Percentiles rank a stretch among this genome's conserved stretches.
Evolutionary conservation across 2,797 vertebrate genomes (phyloP).

Genomic region (Distichodus sexfasciatus): DNA sequence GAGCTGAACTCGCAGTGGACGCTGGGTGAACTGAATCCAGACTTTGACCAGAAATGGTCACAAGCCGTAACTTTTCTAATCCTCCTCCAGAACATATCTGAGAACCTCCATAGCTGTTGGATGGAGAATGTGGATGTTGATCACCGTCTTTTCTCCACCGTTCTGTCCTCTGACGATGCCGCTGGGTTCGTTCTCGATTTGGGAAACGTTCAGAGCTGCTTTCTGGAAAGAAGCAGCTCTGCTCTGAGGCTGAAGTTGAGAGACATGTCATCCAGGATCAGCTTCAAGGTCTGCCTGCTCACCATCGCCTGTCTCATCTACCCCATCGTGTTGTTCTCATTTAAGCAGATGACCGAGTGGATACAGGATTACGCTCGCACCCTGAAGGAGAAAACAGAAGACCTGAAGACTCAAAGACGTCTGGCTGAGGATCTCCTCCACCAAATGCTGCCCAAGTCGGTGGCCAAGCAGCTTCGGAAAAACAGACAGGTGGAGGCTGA

Average conservation of each 20-base stretch:
- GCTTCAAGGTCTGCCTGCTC: conserved; percentile 78
- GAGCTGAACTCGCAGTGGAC: conserved; percentile 65
- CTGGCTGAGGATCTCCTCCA: conserved; percentile 86
- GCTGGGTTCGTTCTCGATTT: conserved; percentile 50
- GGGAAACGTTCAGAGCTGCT: conserved; percentile 64
- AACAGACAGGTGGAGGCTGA: conserved; percentile 83
- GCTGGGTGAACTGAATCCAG: conserved; percentile 18
- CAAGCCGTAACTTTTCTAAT: conserved; percentile 55
- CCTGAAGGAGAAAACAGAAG: conserved; percentile 77
- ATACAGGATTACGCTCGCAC: conserved; percentile 79
- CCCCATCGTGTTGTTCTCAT: conserved; percentile 79
- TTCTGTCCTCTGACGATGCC: conserved; percentile 47
- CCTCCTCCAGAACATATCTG: conserved; percentile 68
- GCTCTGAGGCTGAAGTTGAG: conserved; percentile 70
- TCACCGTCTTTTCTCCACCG: background rate
- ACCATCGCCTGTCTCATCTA: conserved; percentile 80
- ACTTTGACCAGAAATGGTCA: conserved; percentile 52
- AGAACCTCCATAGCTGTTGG: conserved; percentile 74
- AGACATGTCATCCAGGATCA: conserved; percentile 68
- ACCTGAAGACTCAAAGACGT: conserved; percentile 75
- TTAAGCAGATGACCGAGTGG: conserved; percentile 86
- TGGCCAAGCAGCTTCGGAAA: conserved; percentile 83
- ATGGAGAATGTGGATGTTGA: conserved; percentile 62
- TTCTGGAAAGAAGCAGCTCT: conserved; percentile 62
- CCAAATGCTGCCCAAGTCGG: conserved; percentile 89